Evolutionary conservation across 2,113 vertebrate species (phyloP).

Genomic region (Ameiurus melas): DNA sequence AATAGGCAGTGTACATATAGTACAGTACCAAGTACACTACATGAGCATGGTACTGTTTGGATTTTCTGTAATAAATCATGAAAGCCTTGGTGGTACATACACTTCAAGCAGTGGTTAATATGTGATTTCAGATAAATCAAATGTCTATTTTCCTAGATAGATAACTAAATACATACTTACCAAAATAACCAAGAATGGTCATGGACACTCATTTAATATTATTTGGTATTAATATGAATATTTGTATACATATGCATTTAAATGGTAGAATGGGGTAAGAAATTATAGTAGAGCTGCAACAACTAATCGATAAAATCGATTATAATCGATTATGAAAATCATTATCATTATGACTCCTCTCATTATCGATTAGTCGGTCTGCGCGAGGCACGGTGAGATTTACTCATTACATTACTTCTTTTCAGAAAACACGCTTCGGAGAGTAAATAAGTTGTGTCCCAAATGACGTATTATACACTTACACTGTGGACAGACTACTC

Average conservation of each 20-base stretch:
- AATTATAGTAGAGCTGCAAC: too few relatives aligned
- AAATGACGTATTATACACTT: too few relatives aligned
- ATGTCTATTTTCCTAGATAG: background rate
- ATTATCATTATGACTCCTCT: too few relatives aligned
- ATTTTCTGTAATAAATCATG: background rate
- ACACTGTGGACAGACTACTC: too few relatives aligned
- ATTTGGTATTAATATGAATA: background rate
- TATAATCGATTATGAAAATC: too few relatives aligned
- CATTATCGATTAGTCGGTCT: too few relatives aligned
- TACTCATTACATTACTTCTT: too few relatives aligned
- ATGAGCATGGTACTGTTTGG: background rate
- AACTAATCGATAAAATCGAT: too few relatives aligned
- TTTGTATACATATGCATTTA: background rate
- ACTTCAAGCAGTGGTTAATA: background rate
- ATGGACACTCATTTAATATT: background rate
- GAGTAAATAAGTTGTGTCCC: too few relatives aligned
- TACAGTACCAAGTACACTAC: background rate
- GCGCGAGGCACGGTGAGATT: too few relatives aligned
- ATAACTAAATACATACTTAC: background rate
- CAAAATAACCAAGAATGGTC: background rate
- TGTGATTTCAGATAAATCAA: background rate
- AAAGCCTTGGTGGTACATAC: background rate
- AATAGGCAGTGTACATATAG: background rate
- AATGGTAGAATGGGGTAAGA: background rate
- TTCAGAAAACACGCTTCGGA: too few relatives aligned